Base-by-base conservation (phyloP, 2,113 vertebrate species). In the Poeciliopsis occidentalis region DNA sequence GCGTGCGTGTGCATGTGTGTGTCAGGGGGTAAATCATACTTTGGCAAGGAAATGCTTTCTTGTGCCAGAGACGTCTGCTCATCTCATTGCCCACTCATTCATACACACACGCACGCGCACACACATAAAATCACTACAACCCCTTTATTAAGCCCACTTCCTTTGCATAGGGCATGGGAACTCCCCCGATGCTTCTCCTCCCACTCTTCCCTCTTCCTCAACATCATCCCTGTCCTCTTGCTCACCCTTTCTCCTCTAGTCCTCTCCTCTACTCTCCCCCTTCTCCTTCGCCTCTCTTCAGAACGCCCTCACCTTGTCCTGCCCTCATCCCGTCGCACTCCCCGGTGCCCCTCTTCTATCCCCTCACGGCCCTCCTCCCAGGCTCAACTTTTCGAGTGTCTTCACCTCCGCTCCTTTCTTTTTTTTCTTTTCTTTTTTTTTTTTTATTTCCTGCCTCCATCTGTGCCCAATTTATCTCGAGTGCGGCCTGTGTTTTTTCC, bases 391-490 rank as follows among this genome's bases (percentile, higher is more conserved):
- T 79, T 69, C 29, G 8, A 74, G 81, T 80, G 80, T 92, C 91
- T 88, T 86, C 88, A 84, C 81, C 80, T 67, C 51, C 12, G 12
- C 73, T 87, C 73, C 34, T 11, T 37, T 37, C 7, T 34, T 37
- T 34, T 1, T 34, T 8, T 34, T 37, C 82, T 91, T 88, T 34
- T 34, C 3, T 32, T 34, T 34, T 1, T 34, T 34, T 37, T 37
- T 83, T 91, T 88, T 88, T 92, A 93, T 94, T 94, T 94, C 91
- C 92, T 94, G 87, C 84, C 87, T 93, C 95, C 96, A 97, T 97
- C 97, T 98, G 97, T 96, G 95, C 96, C 96, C 95, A 97, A 97
- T 98, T 97, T 97, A 95, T 93, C 95, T 92, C 71, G 91, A 93
- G 93, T 94, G 93, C 93, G 87, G 94, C 93, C 94, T 95, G 89